Percentiles rank a stretch among this genome's conserved stretches.
These are phyloP conservation scores for Gadus chalcogrammus DNA, from an alignment of 2,113 vertebrate genomes.

Conservation along the genomic window DNA sequence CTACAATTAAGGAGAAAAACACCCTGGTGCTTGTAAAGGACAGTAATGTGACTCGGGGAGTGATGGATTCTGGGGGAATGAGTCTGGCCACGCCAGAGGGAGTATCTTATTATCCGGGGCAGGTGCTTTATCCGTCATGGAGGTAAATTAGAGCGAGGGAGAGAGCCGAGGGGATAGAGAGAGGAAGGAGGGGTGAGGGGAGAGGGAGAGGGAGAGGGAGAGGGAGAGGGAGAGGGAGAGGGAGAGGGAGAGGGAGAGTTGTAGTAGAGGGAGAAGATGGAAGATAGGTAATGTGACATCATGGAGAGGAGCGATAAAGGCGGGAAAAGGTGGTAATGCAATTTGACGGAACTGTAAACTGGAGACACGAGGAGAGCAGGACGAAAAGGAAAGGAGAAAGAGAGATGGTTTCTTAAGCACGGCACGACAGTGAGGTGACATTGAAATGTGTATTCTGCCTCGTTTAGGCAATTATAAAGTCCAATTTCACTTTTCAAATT, in stretches of 20 bases:
- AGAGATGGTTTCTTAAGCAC: no score
- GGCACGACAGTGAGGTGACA: no score
- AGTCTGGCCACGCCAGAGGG: slow-evolving; percentile 61
- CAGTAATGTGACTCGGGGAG: slow-evolving; percentile 68
- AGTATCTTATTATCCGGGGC: slow-evolving; percentile 73
- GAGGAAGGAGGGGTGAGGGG: slow-evolving; percentile 13
- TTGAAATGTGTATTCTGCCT: no score
- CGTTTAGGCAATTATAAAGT: no score
- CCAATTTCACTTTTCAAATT: no score
- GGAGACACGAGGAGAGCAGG: no score
- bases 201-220: not conserved
- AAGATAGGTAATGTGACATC: no score
- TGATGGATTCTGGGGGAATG: slow-evolving; percentile 71
- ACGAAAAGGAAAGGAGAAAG: no score
- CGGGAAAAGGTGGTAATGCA: not conserved
- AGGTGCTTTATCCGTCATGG: slow-evolving; percentile 69
- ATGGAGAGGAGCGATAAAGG: not conserved
- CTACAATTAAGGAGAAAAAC: slow-evolving; percentile 75
- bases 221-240: not conserved
- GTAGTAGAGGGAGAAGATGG: not conserved
- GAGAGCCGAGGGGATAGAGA: slow-evolving; percentile 6
- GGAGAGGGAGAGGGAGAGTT: not conserved
- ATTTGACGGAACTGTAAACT: no score
- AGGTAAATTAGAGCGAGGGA: slow-evolving; percentile 65
- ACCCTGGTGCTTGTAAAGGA: slow-evolving; percentile 67